Base-by-base conservation (phyloP, 2,797 vertebrate species). In the Sciaenops ocellatus region DNA sequence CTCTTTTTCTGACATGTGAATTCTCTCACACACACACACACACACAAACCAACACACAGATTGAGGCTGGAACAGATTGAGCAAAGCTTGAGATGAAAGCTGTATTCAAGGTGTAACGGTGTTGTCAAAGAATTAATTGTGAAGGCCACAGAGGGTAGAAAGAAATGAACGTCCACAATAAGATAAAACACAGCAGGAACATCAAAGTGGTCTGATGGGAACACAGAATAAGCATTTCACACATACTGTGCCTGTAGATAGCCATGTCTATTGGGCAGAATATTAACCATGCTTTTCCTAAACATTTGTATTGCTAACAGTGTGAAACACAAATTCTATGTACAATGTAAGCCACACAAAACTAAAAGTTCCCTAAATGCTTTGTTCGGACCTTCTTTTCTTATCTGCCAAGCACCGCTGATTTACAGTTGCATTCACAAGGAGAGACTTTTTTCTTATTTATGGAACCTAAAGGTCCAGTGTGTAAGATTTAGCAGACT, bases 181-280 rank as follows among this genome's bases (percentile, higher is more conserved):
- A 86, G 73, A 90, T 84, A 75, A 78, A 87, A 69, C 73, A 73
- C 61, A 75, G 66, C 47, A 11, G 56, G 70, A 47, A 89, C 84
- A 90, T 92, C 90, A 90, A 92, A 90, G 87, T 84, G 74, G 77
- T 77, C 48, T n/a, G 47, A 18, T 59, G 20, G 41, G 42, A 75
- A 62, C 54, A 73, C 50, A 76, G 50, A 84, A 82, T 26, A 68
- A 68, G 61, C 51, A 50, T 82, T 83, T 64, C 72, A 77, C 28
- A 61, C 42, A 78, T 85, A 85, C 50, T 69, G 51, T 42, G 55
- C 26, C 18, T 51, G 56, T 24, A 69, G 66, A 75, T 6, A 63
- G 46, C 24, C 69, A 47, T 22, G 46, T 57, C 62, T 41, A n/a
- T 5, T n/a, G 55, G 16, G 38, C 24, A 70, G 54, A 89, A 81